phyloP scores from a whole-genome alignment of 2,888 invertebrate species.

The Drosophila kuntzei region DNA sequence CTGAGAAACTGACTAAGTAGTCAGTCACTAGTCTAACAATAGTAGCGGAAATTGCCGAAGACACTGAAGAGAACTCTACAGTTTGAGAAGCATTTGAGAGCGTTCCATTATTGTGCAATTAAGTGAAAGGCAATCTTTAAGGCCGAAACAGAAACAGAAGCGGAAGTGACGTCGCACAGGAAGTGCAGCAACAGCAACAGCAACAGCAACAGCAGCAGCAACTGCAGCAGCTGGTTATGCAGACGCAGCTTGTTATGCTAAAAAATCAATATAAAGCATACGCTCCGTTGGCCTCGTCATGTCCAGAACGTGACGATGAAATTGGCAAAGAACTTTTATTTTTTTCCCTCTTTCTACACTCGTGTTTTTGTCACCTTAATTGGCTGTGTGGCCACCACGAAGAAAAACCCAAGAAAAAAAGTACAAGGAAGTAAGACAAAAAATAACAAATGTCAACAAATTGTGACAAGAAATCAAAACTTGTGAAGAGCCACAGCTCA shows the following conservation, averaged over 20 bases:
- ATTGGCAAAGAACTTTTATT: conserved; percentile 22
- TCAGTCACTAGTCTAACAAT: conserved; percentile 53
- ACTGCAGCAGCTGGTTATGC: conserved; percentile 16
- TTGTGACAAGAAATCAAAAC: conserved; percentile 81
- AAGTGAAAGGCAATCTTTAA: conserved; percentile 60
- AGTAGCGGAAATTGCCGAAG: conserved; percentile 67
- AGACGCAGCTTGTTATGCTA: conserved; percentile 54
- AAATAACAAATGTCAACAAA: conserved; percentile 79
- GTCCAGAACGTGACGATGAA: conserved; percentile 48
- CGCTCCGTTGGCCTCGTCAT: conserved; percentile 56
- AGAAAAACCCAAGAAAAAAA: conserved; percentile 18
- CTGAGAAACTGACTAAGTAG: conserved; percentile 30
- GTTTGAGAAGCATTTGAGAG: conserved; percentile 4
- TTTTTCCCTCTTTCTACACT: conserved; percentile 22
- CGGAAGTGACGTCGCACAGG: conserved; percentile 60
- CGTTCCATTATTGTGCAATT: conserved; percentile 69
- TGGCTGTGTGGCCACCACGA: conserved; percentile 64
- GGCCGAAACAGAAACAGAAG: conserved; percentile 45
- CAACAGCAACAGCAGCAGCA: conserved; percentile 7
- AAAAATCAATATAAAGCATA: conserved; percentile 73
- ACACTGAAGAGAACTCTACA: conserved; percentile 19
- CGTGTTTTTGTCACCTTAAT: conserved; percentile 64
- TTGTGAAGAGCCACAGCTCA: conserved; percentile 55
- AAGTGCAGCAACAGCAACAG: conserved; percentile 57
- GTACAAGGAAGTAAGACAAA: conserved; percentile 17